Evolutionary conservation across 2,797 vertebrate species (phyloP).

Genomic region (Falco columbarius): DNA sequence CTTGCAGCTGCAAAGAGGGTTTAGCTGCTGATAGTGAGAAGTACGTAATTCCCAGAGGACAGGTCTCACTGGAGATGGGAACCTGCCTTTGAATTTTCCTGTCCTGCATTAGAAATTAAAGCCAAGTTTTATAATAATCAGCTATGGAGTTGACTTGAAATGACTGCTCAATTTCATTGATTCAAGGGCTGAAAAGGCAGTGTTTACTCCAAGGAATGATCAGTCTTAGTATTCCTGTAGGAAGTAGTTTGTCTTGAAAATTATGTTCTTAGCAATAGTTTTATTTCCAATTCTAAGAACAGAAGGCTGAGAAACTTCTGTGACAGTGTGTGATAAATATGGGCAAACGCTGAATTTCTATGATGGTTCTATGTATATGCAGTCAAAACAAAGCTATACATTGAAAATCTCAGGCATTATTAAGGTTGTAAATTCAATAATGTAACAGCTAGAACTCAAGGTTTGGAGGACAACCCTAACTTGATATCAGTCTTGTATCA

Average conservation of each 20-base stretch:
- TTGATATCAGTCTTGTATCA: background rate
- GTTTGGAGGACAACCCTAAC: background rate
- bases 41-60: background rate
- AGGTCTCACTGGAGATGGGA: background rate
- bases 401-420: background rate
- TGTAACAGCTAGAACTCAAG: background rate
- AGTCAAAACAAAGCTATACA: slow-evolving; percentile 35
- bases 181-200: background rate
- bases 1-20: background rate
- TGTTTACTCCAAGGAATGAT: slow-evolving; percentile 1
- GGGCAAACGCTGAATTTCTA: slow-evolving; percentile 4
- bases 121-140: background rate
- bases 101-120: slow-evolving; percentile 19
- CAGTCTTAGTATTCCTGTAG: background rate
- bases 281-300: slow-evolving; percentile 31
- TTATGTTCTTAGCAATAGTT: background rate
- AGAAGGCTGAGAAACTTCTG: slow-evolving; percentile 19
- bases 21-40: background rate
- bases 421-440: background rate
- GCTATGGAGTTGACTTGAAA: slow-evolving; percentile 2
- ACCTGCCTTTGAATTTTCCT: background rate
- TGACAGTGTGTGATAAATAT: slow-evolving; percentile 33
- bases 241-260: background rate
- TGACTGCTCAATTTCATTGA: background rate
- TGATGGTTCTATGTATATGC: background rate